Evolutionary conservation across 2,888 invertebrate species (phyloP).

Genomic region (Hipparchia sbordonii): DNA sequence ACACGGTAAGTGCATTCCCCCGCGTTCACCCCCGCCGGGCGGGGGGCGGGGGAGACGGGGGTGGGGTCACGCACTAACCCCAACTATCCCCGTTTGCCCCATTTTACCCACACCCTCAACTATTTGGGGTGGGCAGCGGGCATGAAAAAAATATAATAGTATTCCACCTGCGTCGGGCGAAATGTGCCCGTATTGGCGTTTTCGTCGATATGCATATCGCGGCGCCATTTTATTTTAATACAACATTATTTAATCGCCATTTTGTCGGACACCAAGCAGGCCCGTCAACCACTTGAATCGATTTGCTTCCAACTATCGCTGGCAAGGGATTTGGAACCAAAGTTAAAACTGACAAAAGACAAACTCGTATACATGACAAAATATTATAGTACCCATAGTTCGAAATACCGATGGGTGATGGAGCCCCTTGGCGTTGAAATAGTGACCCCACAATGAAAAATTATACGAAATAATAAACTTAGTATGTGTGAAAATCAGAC

Average conservation of each 20-base stretch:
- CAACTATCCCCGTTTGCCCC: slow-evolving; percentile 55
- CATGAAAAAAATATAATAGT: slow-evolving; percentile 74
- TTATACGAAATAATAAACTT: no score
- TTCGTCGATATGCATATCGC: slow-evolving; percentile 62
- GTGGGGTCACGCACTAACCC: slow-evolving; percentile 68
- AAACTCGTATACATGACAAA: no score
- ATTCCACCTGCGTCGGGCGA: slow-evolving; percentile 76
- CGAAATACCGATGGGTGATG: no score
- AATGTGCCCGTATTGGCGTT: slow-evolving; percentile 64
- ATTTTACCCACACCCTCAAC: slow-evolving; percentile 59
- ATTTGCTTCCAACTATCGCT: no score
- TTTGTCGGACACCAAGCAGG: slow-evolving; percentile 18
- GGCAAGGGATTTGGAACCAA: no score
- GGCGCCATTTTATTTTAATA: slow-evolving; percentile 71
- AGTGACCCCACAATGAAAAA: no score
- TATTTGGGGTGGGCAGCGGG: slow-evolving; percentile 76
- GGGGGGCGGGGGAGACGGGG: slow-evolving; percentile 39
- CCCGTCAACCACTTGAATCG: not conserved
- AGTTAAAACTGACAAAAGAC: no score
- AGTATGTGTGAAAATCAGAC: no score
- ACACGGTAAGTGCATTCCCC: slow-evolving; percentile 68
- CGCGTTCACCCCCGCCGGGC: slow-evolving; percentile 38
- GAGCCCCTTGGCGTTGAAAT: no score
- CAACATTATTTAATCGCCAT: slow-evolving; percentile 34
- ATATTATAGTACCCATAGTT: no score